phyloP scores from a whole-genome alignment of 2,888 invertebrate genomes.

The Coenonympha arcania region DNA sequence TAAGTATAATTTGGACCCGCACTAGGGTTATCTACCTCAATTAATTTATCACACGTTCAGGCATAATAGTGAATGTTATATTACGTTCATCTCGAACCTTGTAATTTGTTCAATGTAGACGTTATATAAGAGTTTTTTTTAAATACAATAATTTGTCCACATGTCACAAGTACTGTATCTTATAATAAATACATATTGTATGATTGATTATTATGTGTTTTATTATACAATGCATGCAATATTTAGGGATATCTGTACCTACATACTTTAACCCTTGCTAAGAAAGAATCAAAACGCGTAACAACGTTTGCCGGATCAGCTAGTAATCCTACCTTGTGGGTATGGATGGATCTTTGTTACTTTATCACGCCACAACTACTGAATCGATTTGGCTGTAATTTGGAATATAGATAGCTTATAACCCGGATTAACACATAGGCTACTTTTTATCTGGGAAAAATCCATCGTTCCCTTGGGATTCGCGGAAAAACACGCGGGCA shows the following conservation, averaged over 20 bases:
- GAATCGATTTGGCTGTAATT: too few species aligned
- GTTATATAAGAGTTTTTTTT: constrained; percentile 58
- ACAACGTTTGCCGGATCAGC: too few species aligned
- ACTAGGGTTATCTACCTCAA: constrained; percentile 72
- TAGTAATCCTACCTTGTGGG: too few species aligned
- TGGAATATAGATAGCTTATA: background rate
- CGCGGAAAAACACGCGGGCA: background rate
- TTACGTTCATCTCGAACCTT: constrained; percentile 58
- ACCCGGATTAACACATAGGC: background rate
- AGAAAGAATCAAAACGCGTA: too few species aligned
- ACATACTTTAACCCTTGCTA: background rate
- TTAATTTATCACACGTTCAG: constrained; percentile 73
- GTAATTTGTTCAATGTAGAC: constrained; percentile 66
- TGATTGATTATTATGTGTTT: constrained; percentile 67
- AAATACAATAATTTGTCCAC: constrained; percentile 67
- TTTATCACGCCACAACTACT: too few species aligned
- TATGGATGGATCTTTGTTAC: too few species aligned
- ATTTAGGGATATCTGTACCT: background rate
- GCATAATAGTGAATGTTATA: constrained; percentile 67
- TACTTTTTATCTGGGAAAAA: background rate
- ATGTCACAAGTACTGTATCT: constrained; percentile 74
- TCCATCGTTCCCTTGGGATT: background rate
- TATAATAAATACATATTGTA: constrained; percentile 74
- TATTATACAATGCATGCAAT: constrained; percentile 33
- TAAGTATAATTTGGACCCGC: constrained; percentile 65